Evolutionary conservation across 2,888 invertebrate species (phyloP).

Genomic region (Dasysyrphus tricinctus): DNA sequence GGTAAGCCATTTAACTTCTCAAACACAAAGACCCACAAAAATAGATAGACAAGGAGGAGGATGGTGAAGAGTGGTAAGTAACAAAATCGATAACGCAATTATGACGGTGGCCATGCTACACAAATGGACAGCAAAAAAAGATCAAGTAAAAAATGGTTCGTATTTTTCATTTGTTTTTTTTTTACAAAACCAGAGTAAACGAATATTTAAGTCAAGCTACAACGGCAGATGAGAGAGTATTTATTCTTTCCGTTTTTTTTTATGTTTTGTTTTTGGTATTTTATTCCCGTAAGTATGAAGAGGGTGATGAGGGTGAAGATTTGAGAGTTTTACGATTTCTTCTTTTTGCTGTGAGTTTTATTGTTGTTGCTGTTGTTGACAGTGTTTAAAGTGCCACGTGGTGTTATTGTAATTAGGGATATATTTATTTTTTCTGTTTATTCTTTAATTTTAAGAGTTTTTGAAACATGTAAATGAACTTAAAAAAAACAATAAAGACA

Average conservation of each 20-base stretch:
- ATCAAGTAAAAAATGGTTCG: too few species aligned
- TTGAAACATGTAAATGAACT: slow-evolving; percentile 39
- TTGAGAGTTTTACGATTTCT: slow-evolving; percentile 28
- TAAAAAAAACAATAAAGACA: slow-evolving; percentile 15
- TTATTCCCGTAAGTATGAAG: slow-evolving; percentile 2
- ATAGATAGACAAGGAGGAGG: neutral
- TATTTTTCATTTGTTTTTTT: neutral
- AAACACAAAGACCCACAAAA: slow-evolving; percentile 24
- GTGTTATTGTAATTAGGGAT: slow-evolving; percentile 53
- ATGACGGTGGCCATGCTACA: slow-evolving; percentile 33
- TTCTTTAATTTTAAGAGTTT: slow-evolving; percentile 10
- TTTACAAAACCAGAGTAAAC: slow-evolving; percentile 21
- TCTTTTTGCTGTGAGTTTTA: slow-evolving; percentile 28
- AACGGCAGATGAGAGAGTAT: slow-evolving; percentile 27
- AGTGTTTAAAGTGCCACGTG: slow-evolving; percentile 53
- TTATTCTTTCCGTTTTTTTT: neutral
- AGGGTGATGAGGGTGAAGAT: slow-evolving; percentile 12
- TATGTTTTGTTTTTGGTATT: slow-evolving; percentile 8
- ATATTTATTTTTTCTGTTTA: slow-evolving; percentile 6
- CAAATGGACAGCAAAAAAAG: slow-evolving; percentile 19
- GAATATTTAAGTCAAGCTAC: slow-evolving; percentile 42
- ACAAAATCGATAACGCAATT: slow-evolving; percentile 72
- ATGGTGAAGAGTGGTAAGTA: slow-evolving; percentile 10
- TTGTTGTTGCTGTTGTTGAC: slow-evolving; percentile 45
- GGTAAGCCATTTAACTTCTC: slow-evolving; percentile 71